These are phyloP conservation scores for Rhinoderma darwinii DNA, from an alignment of 2,113 vertebrate genomes.

Conservation along the genomic window DNA sequence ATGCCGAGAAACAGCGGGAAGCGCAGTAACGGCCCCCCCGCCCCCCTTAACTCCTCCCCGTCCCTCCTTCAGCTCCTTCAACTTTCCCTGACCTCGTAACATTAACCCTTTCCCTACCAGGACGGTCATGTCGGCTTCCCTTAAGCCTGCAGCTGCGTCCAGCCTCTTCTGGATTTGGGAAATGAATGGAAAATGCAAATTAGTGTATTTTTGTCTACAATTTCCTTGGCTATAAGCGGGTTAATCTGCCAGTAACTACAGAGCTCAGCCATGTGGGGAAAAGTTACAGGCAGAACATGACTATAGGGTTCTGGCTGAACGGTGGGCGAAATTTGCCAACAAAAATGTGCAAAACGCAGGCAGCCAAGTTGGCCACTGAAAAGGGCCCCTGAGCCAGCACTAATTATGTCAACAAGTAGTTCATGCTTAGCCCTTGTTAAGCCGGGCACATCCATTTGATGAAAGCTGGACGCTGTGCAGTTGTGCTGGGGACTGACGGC, in stretches of 20 bases:
- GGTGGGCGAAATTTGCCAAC: conserved; percentile 75
- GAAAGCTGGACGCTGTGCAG: conserved; percentile 58
- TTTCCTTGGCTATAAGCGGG: conserved; percentile 47
- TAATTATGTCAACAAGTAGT: conserved; percentile 84
- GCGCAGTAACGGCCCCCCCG: too few species aligned
- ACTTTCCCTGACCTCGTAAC: too few species aligned
- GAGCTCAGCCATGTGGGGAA: conserved; percentile 62
- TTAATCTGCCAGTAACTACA: conserved; percentile 67
- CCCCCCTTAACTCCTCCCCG: too few species aligned
- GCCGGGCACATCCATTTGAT: conserved; percentile 62
- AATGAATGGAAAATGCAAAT: conserved; percentile 43
- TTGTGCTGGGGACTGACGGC: conserved; percentile 57
- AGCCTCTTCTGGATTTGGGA: conserved; percentile 47
- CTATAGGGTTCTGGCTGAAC: conserved; percentile 79
- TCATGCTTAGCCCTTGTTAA: conserved; percentile 67
- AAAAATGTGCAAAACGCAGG: conserved; percentile 68
- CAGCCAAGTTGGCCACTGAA: conserved; percentile 76
- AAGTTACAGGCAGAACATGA: conserved; percentile 70
- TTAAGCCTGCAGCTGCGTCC: too few species aligned
- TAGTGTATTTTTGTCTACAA: conserved; percentile 42
- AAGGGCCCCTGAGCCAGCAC: conserved; percentile 69
- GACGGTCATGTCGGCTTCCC: too few species aligned
- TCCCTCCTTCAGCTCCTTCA: too few species aligned
- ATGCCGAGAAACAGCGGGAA: too few species aligned
- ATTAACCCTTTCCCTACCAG: too few species aligned